A percentile compares a stretch with the other conserved stretches of the same genome.
Conservation (phyloP, 1,140 invertebrate species). For the Papilio polytes region DNA sequence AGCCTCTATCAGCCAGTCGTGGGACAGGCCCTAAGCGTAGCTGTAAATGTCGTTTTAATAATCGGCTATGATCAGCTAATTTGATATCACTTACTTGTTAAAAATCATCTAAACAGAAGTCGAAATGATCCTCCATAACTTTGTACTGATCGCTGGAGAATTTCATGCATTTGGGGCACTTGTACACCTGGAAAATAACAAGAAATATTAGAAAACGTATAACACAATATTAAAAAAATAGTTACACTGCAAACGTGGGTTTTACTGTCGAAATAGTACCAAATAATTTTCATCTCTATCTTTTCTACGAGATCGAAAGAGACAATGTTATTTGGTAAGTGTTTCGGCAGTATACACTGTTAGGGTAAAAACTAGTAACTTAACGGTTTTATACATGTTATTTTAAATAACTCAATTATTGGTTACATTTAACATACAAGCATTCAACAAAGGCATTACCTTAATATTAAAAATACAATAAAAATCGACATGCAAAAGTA, state of each 20-base stretch:
- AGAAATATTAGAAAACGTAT: not conserved
- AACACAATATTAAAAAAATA: not conserved
- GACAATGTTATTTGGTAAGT: not conserved
- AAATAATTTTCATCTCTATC: not conserved
- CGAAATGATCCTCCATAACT: conserved; percentile 73
- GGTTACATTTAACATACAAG: too few relatives aligned
- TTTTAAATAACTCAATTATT: too few relatives aligned
- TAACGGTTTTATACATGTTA: not conserved
- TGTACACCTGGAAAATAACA: conserved; percentile 63
- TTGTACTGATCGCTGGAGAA: conserved; percentile 69
- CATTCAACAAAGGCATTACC: too few relatives aligned
- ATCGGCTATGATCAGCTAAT: too few relatives aligned
- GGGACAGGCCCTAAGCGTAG: too few relatives aligned
- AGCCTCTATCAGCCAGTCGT: too few relatives aligned
- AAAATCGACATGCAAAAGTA: too few relatives aligned
- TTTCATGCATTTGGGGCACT: conserved; percentile 69
- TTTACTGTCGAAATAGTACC: not conserved
- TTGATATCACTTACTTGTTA: conserved; percentile 32
- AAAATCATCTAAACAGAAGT: conserved; percentile 71
- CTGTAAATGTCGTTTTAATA: too few relatives aligned
- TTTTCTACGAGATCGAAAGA: not conserved
- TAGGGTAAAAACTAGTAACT: not conserved
- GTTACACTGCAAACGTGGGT: not conserved
- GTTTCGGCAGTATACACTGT: not conserved
- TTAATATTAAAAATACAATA: too few relatives aligned